phyloP scores from a whole-genome alignment of 2,113 vertebrate species.

The Parotia lawesii region DNA sequence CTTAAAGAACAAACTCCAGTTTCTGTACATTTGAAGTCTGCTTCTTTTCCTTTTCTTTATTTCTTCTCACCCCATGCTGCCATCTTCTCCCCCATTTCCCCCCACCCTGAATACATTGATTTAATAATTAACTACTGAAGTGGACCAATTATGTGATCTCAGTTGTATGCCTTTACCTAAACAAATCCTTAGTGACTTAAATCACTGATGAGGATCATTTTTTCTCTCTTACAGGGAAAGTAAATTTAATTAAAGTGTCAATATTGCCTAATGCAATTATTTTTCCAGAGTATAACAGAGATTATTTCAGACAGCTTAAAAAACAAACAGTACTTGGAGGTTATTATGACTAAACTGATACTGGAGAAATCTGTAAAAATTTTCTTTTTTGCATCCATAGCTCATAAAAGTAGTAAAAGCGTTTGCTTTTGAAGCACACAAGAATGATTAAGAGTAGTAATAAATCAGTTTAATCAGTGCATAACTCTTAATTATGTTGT shows the following conservation, averaged over 20 bases:
- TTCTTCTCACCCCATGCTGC: neutral
- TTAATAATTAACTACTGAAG: conserved; percentile 43
- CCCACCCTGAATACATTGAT: neutral
- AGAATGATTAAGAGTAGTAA: neutral
- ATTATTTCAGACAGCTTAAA: conserved; percentile 54
- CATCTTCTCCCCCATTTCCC: too few relatives aligned
- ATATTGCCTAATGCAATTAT: conserved; percentile 56
- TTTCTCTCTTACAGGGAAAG: conserved; percentile 26
- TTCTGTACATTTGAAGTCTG: neutral
- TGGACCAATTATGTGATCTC: conserved; percentile 5
- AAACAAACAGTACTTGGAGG: conserved; percentile 27
- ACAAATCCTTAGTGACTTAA: conserved; percentile 55
- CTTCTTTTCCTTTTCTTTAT: neutral
- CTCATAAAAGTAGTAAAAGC: neutral
- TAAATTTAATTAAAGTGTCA: conserved; percentile 70
- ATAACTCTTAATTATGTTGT: neutral
- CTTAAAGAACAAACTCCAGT: neutral
- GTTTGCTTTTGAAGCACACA: neutral
- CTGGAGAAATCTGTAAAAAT: neutral
- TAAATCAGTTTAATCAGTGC: neutral
- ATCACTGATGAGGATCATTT: conserved; percentile 27
- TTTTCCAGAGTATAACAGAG: conserved; percentile 37
- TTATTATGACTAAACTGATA: conserved; percentile 4
- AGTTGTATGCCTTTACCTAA: conserved; percentile 33
- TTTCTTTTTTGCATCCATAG: neutral